phyloP scores from a whole-genome alignment of 2,113 vertebrate genomes.

The Strigops habroptila region DNA sequence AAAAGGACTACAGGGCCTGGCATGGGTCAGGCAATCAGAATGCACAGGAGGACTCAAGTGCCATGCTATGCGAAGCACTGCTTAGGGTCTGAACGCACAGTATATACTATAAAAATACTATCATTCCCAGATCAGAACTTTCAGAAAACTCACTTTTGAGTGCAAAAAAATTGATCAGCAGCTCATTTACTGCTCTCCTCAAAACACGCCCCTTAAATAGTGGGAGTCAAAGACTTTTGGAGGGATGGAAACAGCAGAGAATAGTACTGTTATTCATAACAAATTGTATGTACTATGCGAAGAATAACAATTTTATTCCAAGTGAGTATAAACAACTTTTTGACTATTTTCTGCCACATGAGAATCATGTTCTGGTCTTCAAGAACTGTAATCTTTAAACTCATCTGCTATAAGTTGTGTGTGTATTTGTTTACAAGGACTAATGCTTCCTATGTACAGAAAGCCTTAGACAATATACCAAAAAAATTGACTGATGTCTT shows the following conservation, averaged over 20 bases:
- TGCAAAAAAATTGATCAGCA: background rate
- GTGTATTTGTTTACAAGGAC: background rate
- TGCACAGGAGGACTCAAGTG: background rate
- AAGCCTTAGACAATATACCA: conserved; percentile 1
- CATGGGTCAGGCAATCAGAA: background rate
- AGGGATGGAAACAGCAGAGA: background rate
- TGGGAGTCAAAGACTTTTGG: background rate
- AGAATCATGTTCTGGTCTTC: background rate
- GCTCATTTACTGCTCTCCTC: background rate
- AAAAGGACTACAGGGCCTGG: background rate
- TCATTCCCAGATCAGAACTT: background rate
- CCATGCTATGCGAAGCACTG: background rate
- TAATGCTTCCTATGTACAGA: conserved; percentile 18
- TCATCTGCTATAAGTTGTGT: background rate
- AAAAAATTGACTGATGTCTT: conserved; percentile 52
- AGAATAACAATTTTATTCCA: background rate
- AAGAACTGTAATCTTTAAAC: conserved; percentile 33
- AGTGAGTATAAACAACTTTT: background rate
- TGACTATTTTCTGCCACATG: background rate
- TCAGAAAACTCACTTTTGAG: background rate
- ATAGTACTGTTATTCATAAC: background rate
- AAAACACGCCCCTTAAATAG: background rate
- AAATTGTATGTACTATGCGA: background rate
- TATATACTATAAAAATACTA: background rate
- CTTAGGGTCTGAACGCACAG: background rate